A percentile compares a stretch with the other conserved stretches of the same genome.
These are phyloP conservation scores for Diachasmimorpha longicaudata DNA, from an alignment of 1,140 invertebrate species.

Conservation along the genomic window DNA sequence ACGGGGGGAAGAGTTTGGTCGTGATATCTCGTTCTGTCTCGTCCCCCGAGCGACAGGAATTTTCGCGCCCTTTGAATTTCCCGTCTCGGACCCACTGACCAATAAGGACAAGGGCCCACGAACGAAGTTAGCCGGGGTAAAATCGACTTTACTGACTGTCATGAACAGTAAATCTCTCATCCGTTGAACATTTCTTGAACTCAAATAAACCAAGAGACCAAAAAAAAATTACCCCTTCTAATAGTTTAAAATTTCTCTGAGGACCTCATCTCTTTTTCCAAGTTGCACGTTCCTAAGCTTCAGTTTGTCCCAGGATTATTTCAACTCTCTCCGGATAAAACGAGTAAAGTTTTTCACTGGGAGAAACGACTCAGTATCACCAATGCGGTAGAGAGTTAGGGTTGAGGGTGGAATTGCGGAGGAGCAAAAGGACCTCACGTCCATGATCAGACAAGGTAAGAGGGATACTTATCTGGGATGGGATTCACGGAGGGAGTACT, in stretches of 20 bases:
- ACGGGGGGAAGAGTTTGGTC: neutral
- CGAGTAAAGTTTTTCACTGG: slow-evolving; percentile 27
- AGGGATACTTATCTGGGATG: slow-evolving; percentile 30
- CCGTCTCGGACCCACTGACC: no score
- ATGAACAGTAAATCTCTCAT: neutral
- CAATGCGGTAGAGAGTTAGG: slow-evolving; percentile 7
- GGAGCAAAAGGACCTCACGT: neutral
- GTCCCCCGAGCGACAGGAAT: neutral
- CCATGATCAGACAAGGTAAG: neutral
- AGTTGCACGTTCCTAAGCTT: neutral
- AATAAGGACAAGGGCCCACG: no score
- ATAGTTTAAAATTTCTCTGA: neutral
- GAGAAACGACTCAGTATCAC: neutral
- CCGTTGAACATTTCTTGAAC: neutral
- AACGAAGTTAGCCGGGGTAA: no score
- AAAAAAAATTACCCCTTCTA: neutral
- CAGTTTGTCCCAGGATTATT: slow-evolving; percentile 6
- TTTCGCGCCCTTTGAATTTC: neutral
- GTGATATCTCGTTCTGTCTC: no score
- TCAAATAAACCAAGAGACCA: neutral
- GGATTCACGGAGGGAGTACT: slow-evolving; percentile 17
- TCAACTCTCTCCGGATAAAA: slow-evolving; percentile 1
- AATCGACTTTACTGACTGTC: neutral
- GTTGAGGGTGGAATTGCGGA: neutral
- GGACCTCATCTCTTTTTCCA: neutral